Base-by-base conservation (phyloP, 1,140 invertebrate genomes). In the Drosophila biarmipes region DNA sequence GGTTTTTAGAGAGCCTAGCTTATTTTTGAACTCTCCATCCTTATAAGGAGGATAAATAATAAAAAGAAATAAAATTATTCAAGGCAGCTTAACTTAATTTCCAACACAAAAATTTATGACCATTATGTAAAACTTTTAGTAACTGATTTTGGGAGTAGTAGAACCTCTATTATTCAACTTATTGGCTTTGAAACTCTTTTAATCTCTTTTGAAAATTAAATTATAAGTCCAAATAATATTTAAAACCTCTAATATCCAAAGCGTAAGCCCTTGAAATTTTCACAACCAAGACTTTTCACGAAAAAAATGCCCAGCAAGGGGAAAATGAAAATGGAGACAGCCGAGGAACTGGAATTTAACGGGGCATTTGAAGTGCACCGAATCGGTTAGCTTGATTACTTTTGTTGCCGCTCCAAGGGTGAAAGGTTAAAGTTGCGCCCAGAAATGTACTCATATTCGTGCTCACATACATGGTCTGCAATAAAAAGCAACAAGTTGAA, bases 351-450 rank as follows among this genome's bases (percentile, higher is more conserved):
- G 17, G 15, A 52, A 54, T 68, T 38, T 34, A 46, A 62, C 27
- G 79, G 43, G 54, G 49, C 73, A 73, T 78, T 86, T 74, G 51
- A 49, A 85, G 76, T 86, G 81, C 63, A 81, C 49, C 78, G 85
- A 86, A 85, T 81, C 78, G 82, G 61, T 87, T 81, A 59, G 63
- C 68, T 71, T 81, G 81, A 87, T 85, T 81, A 87, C 73, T 75
- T 68, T 68, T 77, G 67, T 73, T 80, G 57, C 45, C 67, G 61
- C 62, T 55, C 59, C 63, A 75, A 69, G 73, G 73, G 68, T 67
- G 53, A 81, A 78, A 78, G 82, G 81, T 78, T 86, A 62, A 68
- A 74, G 58, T 68, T 68, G 45, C 51, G 40, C 27, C 42, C 31
- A 40, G 17, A 45, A 42, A 34, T 21, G 10, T 19, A 58, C n/a